Base-by-base conservation (phyloP, 92 coral and sea anemone genomes). In the Epizoanthus ramosus region DNA sequence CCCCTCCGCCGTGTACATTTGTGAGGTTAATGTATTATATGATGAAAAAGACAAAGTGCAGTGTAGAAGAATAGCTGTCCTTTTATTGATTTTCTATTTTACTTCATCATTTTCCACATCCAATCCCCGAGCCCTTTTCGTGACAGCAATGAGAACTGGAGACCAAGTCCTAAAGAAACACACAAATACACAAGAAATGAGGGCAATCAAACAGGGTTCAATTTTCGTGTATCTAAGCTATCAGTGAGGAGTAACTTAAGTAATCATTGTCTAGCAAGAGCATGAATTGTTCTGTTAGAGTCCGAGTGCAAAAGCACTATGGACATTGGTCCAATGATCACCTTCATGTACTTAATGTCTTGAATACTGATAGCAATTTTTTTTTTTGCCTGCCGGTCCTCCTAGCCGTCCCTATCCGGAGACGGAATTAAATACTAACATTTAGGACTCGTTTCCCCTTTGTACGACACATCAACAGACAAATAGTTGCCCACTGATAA, bases 121-220 rank as follows among this genome's bases (percentile, higher is more conserved):
- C 25, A 63, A 63, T 63, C 68, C 68, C 68, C 37, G 68, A 15
- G 68, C 68, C 37, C 68, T 63, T 63, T 63, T 63, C 68, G 22
- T 63, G 68, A 23, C 35, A 63, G 68, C 21, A 31, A 14, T 22
- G 13, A 6, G 17, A 63, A 63, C 68, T 31, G 5, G 68, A 63
- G 22, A 9, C 68, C 22, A 63, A 63, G 68, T 63, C 68, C 68
- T 24, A 24, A 63, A 5, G 68, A 61, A 21, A 61, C 33, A 61
- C 67, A 21, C 25, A 21, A 61, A 61, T 7, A 22, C 9, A 61
- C 67, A 60, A 17, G 6, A 60, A 4, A 43, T 43, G 50, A 60
- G 14, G 66, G 28, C 24, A 22, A 25, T 19, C 66, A 7, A 5
- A 3, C 31, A 60, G 65, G 65, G 24, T 60, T 10, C 22, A 25